phyloP scores from a whole-genome alignment of 2,888 invertebrate species.

The Watsonalla binaria region DNA sequence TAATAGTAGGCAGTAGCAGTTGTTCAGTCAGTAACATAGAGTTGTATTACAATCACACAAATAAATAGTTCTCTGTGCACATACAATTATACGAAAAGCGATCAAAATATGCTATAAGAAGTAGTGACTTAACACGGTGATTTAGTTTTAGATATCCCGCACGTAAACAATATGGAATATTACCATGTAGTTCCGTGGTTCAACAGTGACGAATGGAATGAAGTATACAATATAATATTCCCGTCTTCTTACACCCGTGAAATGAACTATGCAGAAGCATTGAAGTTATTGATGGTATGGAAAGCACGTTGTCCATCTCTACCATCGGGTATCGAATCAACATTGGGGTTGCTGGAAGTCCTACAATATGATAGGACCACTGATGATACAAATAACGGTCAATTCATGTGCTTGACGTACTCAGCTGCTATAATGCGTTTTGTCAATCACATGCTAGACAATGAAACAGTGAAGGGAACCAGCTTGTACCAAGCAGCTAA shows the following conservation, averaged over 20 bases:
- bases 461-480: slow-evolving; percentile 71
- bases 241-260: slow-evolving; percentile 42
- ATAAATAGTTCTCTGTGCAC: no score
- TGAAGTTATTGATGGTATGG: slow-evolving; percentile 75
- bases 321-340: slow-evolving; percentile 81
- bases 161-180: slow-evolving; percentile 40
- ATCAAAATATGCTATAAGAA: no score
- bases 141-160: background rate
- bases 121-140: no score
- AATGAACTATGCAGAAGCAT: slow-evolving; percentile 39
- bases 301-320: slow-evolving; percentile 76
- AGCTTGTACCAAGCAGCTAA: slow-evolving; percentile 79
- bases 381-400: slow-evolving; percentile 40
- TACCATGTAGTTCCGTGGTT: slow-evolving; percentile 66
- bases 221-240: slow-evolving; percentile 67
- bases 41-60: no score
- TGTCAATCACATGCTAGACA: slow-evolving; percentile 80
- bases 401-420: slow-evolving; percentile 78
- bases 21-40: no score
- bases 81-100: no score
- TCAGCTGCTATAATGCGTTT: slow-evolving; percentile 82
- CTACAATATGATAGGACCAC: slow-evolving; percentile 50
- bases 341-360: slow-evolving; percentile 76
- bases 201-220: slow-evolving; percentile 72
- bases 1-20: no score